phyloP scores from a whole-genome alignment of 2,888 invertebrate species.

The Drosophila prostipennis region DNA sequence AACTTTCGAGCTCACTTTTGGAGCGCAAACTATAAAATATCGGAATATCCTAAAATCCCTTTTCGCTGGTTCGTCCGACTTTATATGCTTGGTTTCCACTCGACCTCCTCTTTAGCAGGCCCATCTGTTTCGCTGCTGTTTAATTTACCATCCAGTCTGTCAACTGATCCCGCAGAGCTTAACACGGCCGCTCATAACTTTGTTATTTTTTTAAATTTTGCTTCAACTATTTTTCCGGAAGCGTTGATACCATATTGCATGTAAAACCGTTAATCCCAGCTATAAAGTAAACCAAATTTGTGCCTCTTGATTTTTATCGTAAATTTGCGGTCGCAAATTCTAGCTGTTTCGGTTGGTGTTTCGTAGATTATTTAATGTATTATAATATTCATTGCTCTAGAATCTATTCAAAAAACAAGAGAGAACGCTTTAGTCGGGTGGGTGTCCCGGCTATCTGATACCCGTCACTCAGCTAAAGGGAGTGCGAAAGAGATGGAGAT shows the following conservation, averaged over 20 bases:
- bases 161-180: conserved; percentile 76
- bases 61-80: conserved; percentile 6
- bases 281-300: background rate
- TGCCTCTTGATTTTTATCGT: background rate
- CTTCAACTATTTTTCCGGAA: conserved; percentile 40
- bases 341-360: background rate
- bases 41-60: conserved; percentile 68
- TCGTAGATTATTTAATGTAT: background rate
- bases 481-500: no score
- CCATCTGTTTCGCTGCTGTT: conserved; percentile 12
- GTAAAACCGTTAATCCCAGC: conserved; percentile 1
- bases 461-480: no score
- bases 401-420: no score
- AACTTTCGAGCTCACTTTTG: conserved; percentile 48
- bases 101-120: background rate
- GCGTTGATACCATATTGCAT: conserved; percentile 27
- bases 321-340: background rate
- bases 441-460: no score
- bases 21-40: conserved; percentile 64
- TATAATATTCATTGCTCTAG: no score
- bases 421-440: no score
- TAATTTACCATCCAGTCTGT: conserved; percentile 60
- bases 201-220: conserved; percentile 16
- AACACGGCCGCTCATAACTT: conserved; percentile 73
- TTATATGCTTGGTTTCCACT: background rate